phyloP scores from a whole-genome alignment of 2,797 vertebrate genomes.

The Triplophysa yarkandensis region DNA sequence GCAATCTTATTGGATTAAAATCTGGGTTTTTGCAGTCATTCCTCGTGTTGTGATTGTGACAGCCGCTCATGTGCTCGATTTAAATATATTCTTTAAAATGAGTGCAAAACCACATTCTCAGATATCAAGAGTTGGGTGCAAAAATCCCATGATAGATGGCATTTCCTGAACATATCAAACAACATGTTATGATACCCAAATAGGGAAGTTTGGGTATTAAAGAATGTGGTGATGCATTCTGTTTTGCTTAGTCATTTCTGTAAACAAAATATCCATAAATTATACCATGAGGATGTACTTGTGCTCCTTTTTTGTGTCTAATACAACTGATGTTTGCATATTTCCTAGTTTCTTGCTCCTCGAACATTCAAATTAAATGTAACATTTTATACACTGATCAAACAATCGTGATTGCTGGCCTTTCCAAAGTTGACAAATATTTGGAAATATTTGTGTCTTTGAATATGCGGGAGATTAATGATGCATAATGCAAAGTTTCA shows the following conservation, averaged over 20 bases:
- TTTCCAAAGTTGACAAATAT: too few relatives aligned
- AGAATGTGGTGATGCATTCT: conserved; percentile 8
- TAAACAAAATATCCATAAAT: conserved; percentile 19
- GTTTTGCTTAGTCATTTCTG: conserved; percentile 65
- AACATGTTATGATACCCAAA: conserved; percentile 62
- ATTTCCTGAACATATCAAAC: conserved; percentile 60
- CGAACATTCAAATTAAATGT: too few relatives aligned
- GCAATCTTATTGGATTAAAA: background rate
- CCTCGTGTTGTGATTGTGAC: conserved; percentile 10
- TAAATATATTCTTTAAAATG: conserved; percentile 1
- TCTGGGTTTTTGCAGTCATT: conserved; percentile 27
- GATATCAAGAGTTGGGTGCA: conserved; percentile 18
- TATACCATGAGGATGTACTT: too few relatives aligned
- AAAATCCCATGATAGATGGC: conserved; percentile 52
- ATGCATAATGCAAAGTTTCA: too few relatives aligned
- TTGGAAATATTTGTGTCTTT: too few relatives aligned
- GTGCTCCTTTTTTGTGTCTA: too few relatives aligned
- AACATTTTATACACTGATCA: too few relatives aligned
- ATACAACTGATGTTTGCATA: too few relatives aligned
- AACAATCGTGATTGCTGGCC: too few relatives aligned
- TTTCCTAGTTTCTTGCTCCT: too few relatives aligned
- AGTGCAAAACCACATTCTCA: conserved; percentile 40
- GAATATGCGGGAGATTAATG: too few relatives aligned
- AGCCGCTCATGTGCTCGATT: conserved; percentile 29
- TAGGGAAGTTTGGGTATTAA: conserved; percentile 68